Base-by-base conservation (phyloP, 2,113 vertebrate species). In the Chauna torquata region DNA sequence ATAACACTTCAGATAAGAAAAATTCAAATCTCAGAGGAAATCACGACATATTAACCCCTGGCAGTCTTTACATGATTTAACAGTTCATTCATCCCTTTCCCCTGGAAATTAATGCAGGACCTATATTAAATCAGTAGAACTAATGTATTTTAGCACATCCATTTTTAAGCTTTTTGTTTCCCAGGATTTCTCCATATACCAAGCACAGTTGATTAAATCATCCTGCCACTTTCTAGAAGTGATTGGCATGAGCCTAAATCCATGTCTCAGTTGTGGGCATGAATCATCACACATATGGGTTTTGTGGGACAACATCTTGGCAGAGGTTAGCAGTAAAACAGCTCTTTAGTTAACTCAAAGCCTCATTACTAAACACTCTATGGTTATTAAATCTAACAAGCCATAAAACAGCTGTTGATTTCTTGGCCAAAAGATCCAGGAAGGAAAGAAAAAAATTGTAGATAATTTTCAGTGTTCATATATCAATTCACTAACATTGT, bases 11-110 rank as follows among this genome's bases (percentile, higher is more conserved):
- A 96, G 92, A 97, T 74, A 95, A 92, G 8, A 75, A 86, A 94
- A 96, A 96, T 59, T 55, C 77, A 97, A 97, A 97, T 97, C 88
- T 85, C 95, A 82, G 50, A 52, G 78, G 82, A 92, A 97, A 94
- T 68, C 72, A 88, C 75, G 79, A 81, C 79, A 81, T 90, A 82
- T 96, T 96, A 96, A 89, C 90, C 86, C 77, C 32, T 92, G 81
- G 83, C 47, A 95, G 76, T 66, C 87, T 85, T 96, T 68, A 89
- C 13, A 5, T 36, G n/a, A 84, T 36, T 95, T 83, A 92, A 85
- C 62, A 90, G 81, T 61, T 92, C 32, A 59, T 88, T 54, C 74
- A 86, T 40, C n/a, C 10, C 82, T 86, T 69, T 92, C 65, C 22
- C 9, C 50, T 45, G 71, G 82, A 89, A 94, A 92, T 69, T 84